Base-by-base conservation (phyloP, 1,140 invertebrate species). In the Penaeus chinensis region DNA sequence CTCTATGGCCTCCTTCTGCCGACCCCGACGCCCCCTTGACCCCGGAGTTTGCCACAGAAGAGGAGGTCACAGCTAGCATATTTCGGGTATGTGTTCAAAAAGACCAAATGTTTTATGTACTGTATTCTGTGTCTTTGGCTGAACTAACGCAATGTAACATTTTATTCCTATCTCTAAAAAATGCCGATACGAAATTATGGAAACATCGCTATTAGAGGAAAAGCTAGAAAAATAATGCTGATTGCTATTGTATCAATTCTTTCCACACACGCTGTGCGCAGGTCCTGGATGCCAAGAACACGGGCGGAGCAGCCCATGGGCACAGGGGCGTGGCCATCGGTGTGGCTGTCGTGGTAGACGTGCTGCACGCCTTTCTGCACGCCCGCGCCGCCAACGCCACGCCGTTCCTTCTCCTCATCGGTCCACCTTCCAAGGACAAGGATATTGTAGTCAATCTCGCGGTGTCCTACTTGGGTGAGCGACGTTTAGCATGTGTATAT, bases 391-490 rank as follows among this genome's bases (percentile, higher is more conserved):
- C 71, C 37, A 69, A 76, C 37, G 47, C 32, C 16, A 16, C 71
- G 16, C 85, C 85, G 0, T 65, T 87, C 32, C 80, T 87, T 5
- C 80, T 87, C 20, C 24, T 82, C 60, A 11, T 87, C 5, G 86
- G 69, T 0, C 71, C 86, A 11, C 69, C 81, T 13, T 63, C 86
- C 8, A 76, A 27, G 37, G 86, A 87, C 80, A 87, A 66, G 71
- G 66, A 82, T 19, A 27, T 77, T 47, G 37, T 82, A 4, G 60
- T 87, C 3, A 20, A 54, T n/a, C n/a, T 87, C 2, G 71, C 86
- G n/a, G 86, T 81, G n/a, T 16, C 65, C 7, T 87, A 87, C 69
- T 37, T 83, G 3, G 86, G 86, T 87, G 66, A 82, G 54, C 11
- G 10, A 54, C 54, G 54, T 54, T 54, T 11, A 0, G 16, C 10